Base-by-base conservation (phyloP, 2,888 invertebrate species). In the Muschampia plurimacula region DNA sequence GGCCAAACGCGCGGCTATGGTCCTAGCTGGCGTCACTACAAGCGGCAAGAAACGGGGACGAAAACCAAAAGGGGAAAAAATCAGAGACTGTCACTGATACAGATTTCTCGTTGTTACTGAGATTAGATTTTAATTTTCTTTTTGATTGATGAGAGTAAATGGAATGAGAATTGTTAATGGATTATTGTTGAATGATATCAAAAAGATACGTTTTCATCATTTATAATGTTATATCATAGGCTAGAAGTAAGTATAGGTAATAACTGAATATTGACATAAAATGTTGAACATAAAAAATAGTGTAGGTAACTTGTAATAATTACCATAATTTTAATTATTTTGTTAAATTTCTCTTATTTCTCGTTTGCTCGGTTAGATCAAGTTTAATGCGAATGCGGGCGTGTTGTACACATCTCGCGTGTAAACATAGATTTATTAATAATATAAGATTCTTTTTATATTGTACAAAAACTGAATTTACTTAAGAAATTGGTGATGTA, bases 1-100 rank as follows among this genome's bases (percentile, higher is more conserved):
- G 22, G 96, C 96, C 2, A 97, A 97, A 81, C 97, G 97, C 77
- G 96, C 97, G 78, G 96, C 96, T 69, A 95, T 95, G 93, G 89
- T 88, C n/a, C 82, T 91, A 15, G 90, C 93, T 7, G 92, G 91
- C 39, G 87, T 96, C 72, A 95, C 96, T 68, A 92, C 95, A 32
- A 32, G 32, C 74, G 95, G 95, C 74, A 96, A 96, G 82, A 96
- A 96, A 83, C 95, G 96, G 78, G 96, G 96, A 78, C 95, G 96
- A 60, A 96, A 96, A 88, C 96, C 96, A 81, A 96, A 96, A 87
- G 95, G 95, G 80, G 96, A 96, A 83, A 95, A 95, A 87, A 85
- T 88, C 82, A 93, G 91, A 92, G 94, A 94, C 89, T 92, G 91
- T 89, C 89, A 92, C 88, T 94, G 90, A 93, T 88, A 85, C 82